A percentile compares a stretch with the other conserved stretches of the same genome.
phyloP scores from a whole-genome alignment of 2,888 invertebrate genomes.

The Melangyna quadrimaculata region DNA sequence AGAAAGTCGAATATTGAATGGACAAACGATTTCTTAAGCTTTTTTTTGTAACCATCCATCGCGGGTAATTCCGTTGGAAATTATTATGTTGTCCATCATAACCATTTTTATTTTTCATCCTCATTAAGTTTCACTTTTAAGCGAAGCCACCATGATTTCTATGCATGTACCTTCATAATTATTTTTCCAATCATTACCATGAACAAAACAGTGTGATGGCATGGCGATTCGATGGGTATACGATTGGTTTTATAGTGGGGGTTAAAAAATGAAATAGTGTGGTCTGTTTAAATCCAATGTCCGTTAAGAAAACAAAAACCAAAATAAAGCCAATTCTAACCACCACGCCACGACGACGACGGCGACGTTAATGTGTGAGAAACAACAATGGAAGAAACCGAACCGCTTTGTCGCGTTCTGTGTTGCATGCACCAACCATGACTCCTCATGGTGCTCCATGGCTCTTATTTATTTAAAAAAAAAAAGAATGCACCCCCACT shows the following conservation, averaged over 20 bases:
- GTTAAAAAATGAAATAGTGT: slow-evolving; percentile 6
- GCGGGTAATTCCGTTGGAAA: slow-evolving; percentile 35
- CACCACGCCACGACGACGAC: too few species aligned
- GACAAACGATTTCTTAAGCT: not conserved
- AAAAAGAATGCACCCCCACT: slow-evolving; percentile 54
- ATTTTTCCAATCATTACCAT: slow-evolving; percentile 55
- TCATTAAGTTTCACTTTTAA: slow-evolving; percentile 65
- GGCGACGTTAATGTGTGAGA: slow-evolving; percentile 66
- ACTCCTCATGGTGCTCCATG: slow-evolving; percentile 30
- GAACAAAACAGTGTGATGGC: slow-evolving; percentile 12
- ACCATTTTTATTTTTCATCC: slow-evolving; percentile 43
- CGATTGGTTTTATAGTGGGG: not conserved
- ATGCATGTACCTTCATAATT: slow-evolving; percentile 4
- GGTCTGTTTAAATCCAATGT: not conserved
- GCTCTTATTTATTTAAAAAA: too few species aligned
- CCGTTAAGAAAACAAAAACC: not conserved
- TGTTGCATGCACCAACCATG: slow-evolving; percentile 49
- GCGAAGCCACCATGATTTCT: slow-evolving; percentile 22
- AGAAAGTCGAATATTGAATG: not conserved
- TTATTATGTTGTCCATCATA: slow-evolving; percentile 60
- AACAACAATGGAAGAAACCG: slow-evolving; percentile 68
- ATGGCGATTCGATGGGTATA: not conserved
- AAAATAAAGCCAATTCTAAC: slow-evolving; percentile 39
- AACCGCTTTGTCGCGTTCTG: slow-evolving; percentile 59
- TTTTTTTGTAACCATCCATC: not conserved